Conservation (phyloP, 2,797 vertebrate genomes). For the Avahi laniger region DNA sequence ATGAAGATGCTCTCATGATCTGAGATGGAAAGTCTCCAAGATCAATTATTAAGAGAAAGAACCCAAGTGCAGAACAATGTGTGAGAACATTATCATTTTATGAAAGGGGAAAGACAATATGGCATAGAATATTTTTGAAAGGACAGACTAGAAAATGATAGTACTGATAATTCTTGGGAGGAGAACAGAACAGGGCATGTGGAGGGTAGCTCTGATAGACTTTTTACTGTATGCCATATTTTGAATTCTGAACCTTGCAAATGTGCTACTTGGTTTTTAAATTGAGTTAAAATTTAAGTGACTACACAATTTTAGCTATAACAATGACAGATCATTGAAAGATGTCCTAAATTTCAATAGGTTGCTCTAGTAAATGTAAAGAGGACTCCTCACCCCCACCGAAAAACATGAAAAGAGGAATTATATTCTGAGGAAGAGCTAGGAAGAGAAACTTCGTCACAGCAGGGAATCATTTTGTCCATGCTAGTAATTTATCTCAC, state of each 20-base stretch:
- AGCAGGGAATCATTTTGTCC: background rate
- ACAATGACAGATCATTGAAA: background rate
- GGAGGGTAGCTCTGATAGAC: background rate
- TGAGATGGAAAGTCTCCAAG: conserved; percentile 53
- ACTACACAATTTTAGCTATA: background rate
- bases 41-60: conserved; percentile 15
- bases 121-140: background rate
- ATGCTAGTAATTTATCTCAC: background rate
- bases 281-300: conserved; percentile 27
- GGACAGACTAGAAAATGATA: background rate
- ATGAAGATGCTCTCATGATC: background rate
- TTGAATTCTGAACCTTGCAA: conserved; percentile 9
- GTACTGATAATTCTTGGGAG: background rate
- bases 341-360: conserved; percentile 3
- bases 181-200: background rate
- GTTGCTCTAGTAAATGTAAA: background rate
- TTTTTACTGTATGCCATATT: background rate
- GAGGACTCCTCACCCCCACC: background rate
- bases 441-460: background rate
- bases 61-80: background rate
- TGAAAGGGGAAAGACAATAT: background rate
- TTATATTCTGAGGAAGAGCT: background rate
- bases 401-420: background rate
- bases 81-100: background rate
- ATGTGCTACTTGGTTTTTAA: background rate